phyloP scores from a whole-genome alignment of 2,888 invertebrate genomes.

The Iselma pallidipennis region DNA sequence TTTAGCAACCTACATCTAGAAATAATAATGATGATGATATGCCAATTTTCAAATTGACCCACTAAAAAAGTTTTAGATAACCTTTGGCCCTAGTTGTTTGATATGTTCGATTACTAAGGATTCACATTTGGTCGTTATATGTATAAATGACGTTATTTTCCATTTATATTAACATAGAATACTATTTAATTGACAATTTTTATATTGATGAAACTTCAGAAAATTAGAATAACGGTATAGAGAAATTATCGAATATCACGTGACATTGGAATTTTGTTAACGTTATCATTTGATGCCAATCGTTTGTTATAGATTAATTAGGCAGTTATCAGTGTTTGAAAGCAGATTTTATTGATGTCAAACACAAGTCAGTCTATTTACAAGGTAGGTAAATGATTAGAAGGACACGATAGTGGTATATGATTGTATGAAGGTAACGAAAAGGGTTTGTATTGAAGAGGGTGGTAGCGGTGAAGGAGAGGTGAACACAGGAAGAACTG shows the following conservation, averaged over 20 bases:
- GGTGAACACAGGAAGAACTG: constrained; percentile 28
- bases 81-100: constrained; percentile 4
- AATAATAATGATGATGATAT: background rate
- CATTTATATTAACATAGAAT: background rate
- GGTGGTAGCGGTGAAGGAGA: constrained; percentile 7
- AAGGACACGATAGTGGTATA: constrained; percentile 14
- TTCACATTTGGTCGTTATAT: background rate
- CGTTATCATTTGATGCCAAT: background rate
- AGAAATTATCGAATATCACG: no score
- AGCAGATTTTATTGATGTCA: constrained; percentile 3
- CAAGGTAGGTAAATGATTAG: background rate
- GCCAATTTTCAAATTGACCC: constrained; percentile 7
- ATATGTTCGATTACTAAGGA: background rate
- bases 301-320: constrained; percentile 20
- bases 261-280: no score
- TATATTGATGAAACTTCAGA: background rate
- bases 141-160: background rate
- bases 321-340: constrained; percentile 16
- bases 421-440: constrained; percentile 25
- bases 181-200: background rate
- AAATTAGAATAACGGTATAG: no score
- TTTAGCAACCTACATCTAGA: background rate
- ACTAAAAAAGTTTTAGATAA: constrained; percentile 5
- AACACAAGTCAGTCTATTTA: background rate
- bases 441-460: constrained; percentile 13